Evolutionary conservation across 2,113 vertebrate species (phyloP).

Genomic region (Microcebus tavaratra): DNA sequence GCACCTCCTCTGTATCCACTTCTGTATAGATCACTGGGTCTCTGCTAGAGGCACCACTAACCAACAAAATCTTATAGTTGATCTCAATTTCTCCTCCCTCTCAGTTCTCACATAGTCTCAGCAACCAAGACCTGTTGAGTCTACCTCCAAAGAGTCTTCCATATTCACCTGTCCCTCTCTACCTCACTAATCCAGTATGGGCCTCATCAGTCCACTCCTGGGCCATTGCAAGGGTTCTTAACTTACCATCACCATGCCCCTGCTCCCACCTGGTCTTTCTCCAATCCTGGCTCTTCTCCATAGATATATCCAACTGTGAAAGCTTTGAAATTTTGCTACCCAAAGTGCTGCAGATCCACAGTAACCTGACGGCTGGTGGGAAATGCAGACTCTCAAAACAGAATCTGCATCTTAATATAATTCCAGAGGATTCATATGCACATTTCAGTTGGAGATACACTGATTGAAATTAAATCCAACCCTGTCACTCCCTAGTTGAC

Average conservation of each 20-base stretch:
- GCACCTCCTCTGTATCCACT: background rate
- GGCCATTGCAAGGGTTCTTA: background rate
- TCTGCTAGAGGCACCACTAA: background rate
- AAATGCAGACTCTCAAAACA: background rate
- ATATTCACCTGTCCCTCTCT: background rate
- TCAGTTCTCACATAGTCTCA: background rate
- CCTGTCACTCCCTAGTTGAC: background rate
- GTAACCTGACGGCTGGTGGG: background rate
- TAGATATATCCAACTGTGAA: background rate
- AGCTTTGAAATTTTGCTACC: background rate
- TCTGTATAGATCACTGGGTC: background rate
- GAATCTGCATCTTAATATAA: background rate
- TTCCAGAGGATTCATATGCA: background rate
- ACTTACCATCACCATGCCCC: background rate
- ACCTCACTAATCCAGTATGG: background rate
- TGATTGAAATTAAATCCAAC: background rate
- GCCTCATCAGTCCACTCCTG: background rate
- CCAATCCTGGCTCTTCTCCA: background rate
- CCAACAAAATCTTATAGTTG: background rate
- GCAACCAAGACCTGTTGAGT: background rate
- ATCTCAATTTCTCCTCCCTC: background rate
- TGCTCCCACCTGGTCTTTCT: background rate
- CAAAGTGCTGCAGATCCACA: background rate
- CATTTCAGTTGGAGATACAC: background rate
- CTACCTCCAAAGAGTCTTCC: background rate